Evolutionary conservation across 1,140 invertebrate species (phyloP).

Genomic region (Agrypnia vestita): DNA sequence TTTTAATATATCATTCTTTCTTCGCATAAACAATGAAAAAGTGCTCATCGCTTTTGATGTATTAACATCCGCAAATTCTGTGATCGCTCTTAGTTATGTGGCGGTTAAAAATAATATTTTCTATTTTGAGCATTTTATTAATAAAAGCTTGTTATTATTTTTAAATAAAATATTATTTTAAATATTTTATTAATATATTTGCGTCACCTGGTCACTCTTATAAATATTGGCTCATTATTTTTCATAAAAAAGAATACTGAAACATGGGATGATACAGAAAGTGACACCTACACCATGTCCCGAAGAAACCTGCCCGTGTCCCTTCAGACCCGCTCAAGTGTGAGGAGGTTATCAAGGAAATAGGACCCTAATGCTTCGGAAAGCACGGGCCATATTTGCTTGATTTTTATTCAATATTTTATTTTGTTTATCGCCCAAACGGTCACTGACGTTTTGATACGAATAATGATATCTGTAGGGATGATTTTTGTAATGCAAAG

Average conservation of each 20-base stretch:
- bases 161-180: neutral
- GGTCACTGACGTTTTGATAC: slow-evolving; percentile 13
- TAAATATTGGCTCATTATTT: slow-evolving; percentile 54
- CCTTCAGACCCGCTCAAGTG: slow-evolving; percentile 24
- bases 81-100: too few species aligned
- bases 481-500: too few species aligned
- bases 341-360: neutral
- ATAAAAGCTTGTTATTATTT: too few species aligned
- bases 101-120: too few species aligned
- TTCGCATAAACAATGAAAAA: too few species aligned
- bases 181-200: neutral
- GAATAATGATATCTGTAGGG: slow-evolving; percentile 9
- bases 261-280: slow-evolving; percentile 57
- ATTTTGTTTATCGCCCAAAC: neutral
- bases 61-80: too few species aligned
- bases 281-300: slow-evolving; percentile 60
- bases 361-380: neutral
- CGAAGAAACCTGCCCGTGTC: slow-evolving; percentile 45
- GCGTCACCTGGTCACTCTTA: neutral
- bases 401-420: slow-evolving; percentile 10
- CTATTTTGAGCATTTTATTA: too few species aligned
- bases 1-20: too few species aligned
- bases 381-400: neutral
- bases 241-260: slow-evolving; percentile 44
- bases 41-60: too few species aligned